phyloP scores from a whole-genome alignment of 2,113 vertebrate species.

The Gracilinanus agilis region DNA sequence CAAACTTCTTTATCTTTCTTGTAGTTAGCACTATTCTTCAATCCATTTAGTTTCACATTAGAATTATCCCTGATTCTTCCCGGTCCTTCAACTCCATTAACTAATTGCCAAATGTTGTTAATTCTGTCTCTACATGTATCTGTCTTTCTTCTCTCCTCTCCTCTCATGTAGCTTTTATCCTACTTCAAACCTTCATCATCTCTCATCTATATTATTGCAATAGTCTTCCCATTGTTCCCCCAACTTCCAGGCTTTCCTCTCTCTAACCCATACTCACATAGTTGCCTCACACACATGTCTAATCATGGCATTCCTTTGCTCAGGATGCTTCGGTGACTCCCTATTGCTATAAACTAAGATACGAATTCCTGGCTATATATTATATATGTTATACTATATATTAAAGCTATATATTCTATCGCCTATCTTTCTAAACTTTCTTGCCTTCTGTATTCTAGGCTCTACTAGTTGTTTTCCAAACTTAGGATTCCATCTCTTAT shows the following conservation, averaged over 20 bases:
- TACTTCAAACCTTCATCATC: not conserved
- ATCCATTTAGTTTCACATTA: not conserved
- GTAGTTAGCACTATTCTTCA: not conserved
- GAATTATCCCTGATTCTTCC: not conserved
- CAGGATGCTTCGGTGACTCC: not conserved
- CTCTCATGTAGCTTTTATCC: not conserved
- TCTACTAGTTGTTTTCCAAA: not conserved
- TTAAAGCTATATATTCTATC: not conserved
- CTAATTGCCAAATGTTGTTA: not conserved
- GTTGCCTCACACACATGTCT: not conserved
- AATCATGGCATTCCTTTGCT: not conserved
- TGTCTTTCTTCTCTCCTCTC: not conserved
- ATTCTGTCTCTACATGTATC: not conserved
- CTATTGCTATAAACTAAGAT: not conserved
- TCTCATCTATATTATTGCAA: not conserved
- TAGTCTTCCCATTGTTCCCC: not conserved
- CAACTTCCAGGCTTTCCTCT: not conserved
- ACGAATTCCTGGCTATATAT: not conserved
- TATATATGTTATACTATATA: too few relatives aligned
- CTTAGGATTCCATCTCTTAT: not conserved
- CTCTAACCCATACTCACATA: not conserved
- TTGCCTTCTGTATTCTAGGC: not conserved
- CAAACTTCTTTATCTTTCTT: not conserved
- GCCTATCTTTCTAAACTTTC: not conserved
- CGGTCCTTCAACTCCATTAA: not conserved